Conservation (phyloP, 1,140 invertebrate species). For the Monomorium pharaonis region DNA sequence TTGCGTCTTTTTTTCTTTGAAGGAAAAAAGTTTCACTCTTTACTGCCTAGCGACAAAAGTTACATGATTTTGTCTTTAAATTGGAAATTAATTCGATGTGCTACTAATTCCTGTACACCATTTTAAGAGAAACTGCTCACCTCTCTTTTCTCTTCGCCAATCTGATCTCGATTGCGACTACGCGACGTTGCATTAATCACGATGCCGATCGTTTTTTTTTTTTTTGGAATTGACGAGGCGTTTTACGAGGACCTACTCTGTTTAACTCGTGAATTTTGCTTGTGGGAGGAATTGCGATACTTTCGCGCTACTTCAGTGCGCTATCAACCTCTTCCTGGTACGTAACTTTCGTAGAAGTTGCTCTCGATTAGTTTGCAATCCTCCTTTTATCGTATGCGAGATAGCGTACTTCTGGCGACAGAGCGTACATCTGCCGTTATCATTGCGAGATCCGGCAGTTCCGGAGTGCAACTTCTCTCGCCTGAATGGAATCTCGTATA, state of each 20-base stretch:
- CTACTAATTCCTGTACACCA: slow-evolving; percentile 16
- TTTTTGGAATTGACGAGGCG: slow-evolving; percentile 8
- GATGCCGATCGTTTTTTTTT: slow-evolving; percentile 12
- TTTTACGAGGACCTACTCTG: not conserved
- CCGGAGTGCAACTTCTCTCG: not conserved
- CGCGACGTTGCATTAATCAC: slow-evolving; percentile 63
- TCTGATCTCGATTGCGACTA: slow-evolving; percentile 44
- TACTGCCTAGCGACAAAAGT: too few relatives aligned
- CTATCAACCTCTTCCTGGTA: slow-evolving; percentile 40
- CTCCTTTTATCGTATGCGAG: slow-evolving; percentile 34
- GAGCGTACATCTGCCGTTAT: slow-evolving; percentile 17
- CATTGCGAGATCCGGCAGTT: not conserved
- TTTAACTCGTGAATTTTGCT: slow-evolving; percentile 3
- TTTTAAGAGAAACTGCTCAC: slow-evolving; percentile 5
- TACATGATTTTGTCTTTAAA: too few relatives aligned
- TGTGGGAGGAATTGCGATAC: slow-evolving; percentile 40
- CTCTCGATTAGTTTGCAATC: slow-evolving; percentile 21
- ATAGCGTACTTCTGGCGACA: slow-evolving; percentile 47
- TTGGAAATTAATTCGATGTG: too few relatives aligned
- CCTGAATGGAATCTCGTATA: not conserved
- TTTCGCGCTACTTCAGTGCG: not conserved
- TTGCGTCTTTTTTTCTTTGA: too few relatives aligned
- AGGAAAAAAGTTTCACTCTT: too few relatives aligned
- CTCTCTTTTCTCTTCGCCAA: slow-evolving; percentile 18
- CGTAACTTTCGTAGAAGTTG: slow-evolving; percentile 39